Conservation (phyloP, 2,113 vertebrate species). For the Redunca redunca region DNA sequence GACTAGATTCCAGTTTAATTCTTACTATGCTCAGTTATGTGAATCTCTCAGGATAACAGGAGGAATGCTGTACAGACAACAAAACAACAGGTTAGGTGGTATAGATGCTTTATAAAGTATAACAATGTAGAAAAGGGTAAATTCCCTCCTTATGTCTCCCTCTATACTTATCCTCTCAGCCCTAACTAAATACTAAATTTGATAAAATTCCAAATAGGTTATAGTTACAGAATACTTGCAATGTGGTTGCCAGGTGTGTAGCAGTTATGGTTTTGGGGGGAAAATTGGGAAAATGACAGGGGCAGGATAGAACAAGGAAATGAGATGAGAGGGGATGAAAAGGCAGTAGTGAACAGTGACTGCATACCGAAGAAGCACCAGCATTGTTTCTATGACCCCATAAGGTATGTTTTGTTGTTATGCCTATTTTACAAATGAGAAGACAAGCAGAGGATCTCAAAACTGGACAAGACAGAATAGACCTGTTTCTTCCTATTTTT, state of each 20-base stretch:
- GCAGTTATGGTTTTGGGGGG: too few relatives aligned
- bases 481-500: not conserved
- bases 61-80: not conserved
- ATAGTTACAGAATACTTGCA: not conserved
- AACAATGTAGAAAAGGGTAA: not conserved
- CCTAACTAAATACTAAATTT: not conserved
- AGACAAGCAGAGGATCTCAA: not conserved
- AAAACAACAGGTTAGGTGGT: not conserved
- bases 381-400: not conserved
- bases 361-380: not conserved
- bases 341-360: not conserved
- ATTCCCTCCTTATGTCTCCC: not conserved
- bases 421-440: not conserved
- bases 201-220: too few relatives aligned
- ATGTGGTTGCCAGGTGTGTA: rapidly evolving
- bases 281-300: not conserved
- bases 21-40: rapidly evolving
- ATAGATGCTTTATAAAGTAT: not conserved
- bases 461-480: not conserved
- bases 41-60: not conserved
- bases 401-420: rapidly evolving
- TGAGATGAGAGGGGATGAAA: rapidly evolving
- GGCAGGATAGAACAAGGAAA: rapidly evolving
- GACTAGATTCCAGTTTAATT: not conserved
- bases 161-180: not conserved